Percentiles rank a stretch among this genome's conserved stretches.
phyloP scores from a whole-genome alignment of 2,113 vertebrate species.

The Athene cunicularia region DNA sequence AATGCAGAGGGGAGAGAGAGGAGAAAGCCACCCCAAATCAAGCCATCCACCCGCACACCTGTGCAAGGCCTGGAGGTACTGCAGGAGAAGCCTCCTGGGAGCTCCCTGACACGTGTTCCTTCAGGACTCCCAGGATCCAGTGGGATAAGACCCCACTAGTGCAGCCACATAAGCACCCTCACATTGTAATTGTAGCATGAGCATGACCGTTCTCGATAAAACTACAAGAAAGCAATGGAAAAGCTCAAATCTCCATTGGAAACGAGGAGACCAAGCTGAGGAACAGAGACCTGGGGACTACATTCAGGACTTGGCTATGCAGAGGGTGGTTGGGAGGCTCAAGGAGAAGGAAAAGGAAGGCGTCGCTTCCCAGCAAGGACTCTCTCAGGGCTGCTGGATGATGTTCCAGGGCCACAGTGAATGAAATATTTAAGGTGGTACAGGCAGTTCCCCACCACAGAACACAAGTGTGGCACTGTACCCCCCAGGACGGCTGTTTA shows the following conservation, averaged over 20 bases:
- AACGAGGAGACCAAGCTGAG: neutral
- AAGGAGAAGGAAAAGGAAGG: neutral
- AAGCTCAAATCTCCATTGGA: neutral
- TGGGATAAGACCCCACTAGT: neutral
- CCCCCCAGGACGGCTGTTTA: neutral
- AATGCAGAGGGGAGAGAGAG: neutral
- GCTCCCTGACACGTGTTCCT: accelerated
- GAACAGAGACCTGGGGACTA: neutral
- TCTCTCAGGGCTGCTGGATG: neutral
- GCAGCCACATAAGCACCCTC: accelerated
- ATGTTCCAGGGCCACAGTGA: accelerated
- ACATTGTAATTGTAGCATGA: neutral
- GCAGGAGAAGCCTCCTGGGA: neutral
- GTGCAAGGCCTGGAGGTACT: neutral
- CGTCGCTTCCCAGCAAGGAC: neutral
- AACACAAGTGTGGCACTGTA: neutral
- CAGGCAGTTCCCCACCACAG: neutral
- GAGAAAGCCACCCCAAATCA: neutral
- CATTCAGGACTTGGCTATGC: neutral
- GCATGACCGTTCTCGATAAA: neutral
- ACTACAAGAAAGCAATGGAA: neutral
- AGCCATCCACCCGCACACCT: accelerated
- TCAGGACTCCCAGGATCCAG: accelerated
- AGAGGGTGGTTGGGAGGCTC: neutral
- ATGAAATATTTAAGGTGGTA: neutral